A percentile compares a stretch with the other conserved stretches of the same genome.
phyloP scores from a whole-genome alignment of 2,113 vertebrate species.

The Microcebus ravelobensis region DNA sequence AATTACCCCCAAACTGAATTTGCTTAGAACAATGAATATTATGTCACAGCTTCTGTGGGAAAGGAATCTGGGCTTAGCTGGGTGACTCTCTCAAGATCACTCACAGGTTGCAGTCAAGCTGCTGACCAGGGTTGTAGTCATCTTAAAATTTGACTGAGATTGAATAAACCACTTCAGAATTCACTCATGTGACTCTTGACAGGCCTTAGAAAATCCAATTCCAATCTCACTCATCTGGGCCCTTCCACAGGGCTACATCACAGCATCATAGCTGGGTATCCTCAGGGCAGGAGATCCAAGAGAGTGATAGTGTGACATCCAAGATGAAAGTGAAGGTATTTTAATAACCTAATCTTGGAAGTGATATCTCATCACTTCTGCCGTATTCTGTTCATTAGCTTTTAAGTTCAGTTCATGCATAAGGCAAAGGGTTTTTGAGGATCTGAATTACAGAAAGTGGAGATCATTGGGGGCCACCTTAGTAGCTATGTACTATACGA shows the following conservation, averaged over 20 bases:
- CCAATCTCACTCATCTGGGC: neutral
- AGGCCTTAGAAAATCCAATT: neutral
- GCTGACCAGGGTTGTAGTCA: neutral
- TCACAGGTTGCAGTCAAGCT: neutral
- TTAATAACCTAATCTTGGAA: neutral
- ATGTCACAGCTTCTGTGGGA: neutral
- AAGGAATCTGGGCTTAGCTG: neutral
- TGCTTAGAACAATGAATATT: neutral
- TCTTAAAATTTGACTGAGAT: neutral
- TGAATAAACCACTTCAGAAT: neutral
- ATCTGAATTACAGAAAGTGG: neutral
- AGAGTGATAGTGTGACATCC: neutral
- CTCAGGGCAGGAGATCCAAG: neutral
- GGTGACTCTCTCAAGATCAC: neutral
- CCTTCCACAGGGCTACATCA: neutral
- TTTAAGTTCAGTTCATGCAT: neutral
- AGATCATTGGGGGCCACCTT: neutral
- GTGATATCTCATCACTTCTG: neutral
- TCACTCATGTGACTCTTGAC: neutral
- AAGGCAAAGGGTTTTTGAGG: neutral
- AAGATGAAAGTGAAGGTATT: neutral
- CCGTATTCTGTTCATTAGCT: neutral
- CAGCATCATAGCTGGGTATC: neutral
- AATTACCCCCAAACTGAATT: neutral
- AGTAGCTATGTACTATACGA: neutral